A percentile compares a stretch with the other conserved stretches of the same genome.
These are phyloP conservation scores for Fregata magnificens DNA, from an alignment of 2,113 vertebrate genomes.

Conservation along the genomic window DNA sequence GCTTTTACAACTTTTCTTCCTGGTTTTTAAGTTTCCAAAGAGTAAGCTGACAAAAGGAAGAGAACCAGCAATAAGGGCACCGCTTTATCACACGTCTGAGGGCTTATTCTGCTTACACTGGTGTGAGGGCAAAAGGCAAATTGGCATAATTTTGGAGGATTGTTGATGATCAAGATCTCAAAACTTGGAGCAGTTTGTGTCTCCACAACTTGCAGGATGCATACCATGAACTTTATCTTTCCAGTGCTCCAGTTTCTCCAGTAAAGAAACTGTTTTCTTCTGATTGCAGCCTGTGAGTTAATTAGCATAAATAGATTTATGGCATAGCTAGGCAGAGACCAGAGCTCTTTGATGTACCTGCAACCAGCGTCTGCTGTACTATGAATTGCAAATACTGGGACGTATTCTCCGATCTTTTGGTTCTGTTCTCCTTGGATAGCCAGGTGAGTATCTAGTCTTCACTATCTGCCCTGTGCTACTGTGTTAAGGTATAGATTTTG, in stretches of 20 bases:
- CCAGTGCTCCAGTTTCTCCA: neutral
- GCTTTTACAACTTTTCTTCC: neutral
- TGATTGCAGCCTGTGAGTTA: neutral
- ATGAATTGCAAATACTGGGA: neutral
- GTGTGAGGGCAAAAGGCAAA: neutral
- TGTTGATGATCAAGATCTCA: neutral
- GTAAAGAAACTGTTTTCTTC: neutral
- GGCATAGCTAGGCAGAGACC: neutral
- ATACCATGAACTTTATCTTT: neutral
- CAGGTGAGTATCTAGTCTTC: neutral
- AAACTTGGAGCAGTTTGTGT: neutral
- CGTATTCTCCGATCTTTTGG: neutral
- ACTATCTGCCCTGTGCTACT: neutral
- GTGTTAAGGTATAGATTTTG: neutral
- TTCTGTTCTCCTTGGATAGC: neutral
- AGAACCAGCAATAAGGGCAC: neutral
- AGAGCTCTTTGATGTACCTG: neutral
- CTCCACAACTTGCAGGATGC: neutral
- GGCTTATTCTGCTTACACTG: neutral
- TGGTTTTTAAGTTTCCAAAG: neutral
- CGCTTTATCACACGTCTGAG: fast-evolving
- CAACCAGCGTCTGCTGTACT: neutral
- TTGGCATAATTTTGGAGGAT: neutral
- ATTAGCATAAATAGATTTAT: neutral
- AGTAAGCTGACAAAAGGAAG: neutral